Percentiles rank a stretch among this genome's conserved stretches.
These are phyloP conservation scores for Potamilus streckersoni DNA, from an alignment of 1,140 invertebrate genomes.

Conservation along the genomic window DNA sequence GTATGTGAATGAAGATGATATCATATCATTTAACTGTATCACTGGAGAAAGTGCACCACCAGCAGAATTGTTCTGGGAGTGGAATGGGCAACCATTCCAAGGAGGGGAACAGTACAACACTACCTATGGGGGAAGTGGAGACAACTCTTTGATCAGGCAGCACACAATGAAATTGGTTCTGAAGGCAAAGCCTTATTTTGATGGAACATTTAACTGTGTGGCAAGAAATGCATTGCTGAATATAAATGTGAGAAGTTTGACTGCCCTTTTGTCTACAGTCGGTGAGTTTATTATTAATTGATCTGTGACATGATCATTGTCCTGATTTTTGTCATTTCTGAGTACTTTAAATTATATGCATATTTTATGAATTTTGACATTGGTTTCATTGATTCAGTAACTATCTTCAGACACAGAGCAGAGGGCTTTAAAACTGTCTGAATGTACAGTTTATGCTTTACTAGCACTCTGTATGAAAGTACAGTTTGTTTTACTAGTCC, in stretches of 20 bases:
- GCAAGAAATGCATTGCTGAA: constrained; percentile 31
- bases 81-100: constrained; percentile 31
- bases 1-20: constrained; percentile 17
- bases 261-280: constrained; percentile 19
- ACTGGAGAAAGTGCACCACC: constrained; percentile 47
- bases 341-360: neutral
- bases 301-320: neutral
- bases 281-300: constrained; percentile 17
- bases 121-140: constrained; percentile 38
- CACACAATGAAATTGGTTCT: constrained; percentile 41
- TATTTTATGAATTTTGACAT: neutral
- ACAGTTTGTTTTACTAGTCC: no score
- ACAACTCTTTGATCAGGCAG: constrained; percentile 27
- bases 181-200: constrained; percentile 9
- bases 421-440: neutral
- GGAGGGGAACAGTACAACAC: constrained; percentile 33
- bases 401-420: neutral
- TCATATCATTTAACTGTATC: constrained; percentile 42
- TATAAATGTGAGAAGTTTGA: constrained; percentile 26
- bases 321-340: neutral
- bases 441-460: no score
- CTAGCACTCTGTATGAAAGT: no score
- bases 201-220: constrained; percentile 36
- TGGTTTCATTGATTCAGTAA: neutral
- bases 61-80: constrained; percentile 41